A percentile compares a stretch with the other conserved stretches of the same genome.
Evolutionary conservation across 2,888 invertebrate species (phyloP).

Genomic region (Drosophila merina): DNA sequence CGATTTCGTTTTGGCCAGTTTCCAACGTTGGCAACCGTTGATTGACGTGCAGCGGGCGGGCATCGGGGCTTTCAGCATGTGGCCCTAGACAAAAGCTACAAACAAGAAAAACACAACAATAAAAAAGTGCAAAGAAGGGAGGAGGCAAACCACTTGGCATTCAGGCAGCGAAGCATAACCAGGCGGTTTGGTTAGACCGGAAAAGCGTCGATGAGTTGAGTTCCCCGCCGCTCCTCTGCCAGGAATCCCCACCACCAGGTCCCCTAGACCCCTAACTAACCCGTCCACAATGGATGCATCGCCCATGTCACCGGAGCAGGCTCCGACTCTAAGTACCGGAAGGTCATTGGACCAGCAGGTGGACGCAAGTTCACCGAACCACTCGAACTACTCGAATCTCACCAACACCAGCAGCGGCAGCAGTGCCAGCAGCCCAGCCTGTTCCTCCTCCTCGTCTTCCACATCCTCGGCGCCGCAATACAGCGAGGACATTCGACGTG

Average conservation of each 20-base stretch:
- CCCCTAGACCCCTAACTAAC: neutral
- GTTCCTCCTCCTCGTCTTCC: conserved; percentile 62
- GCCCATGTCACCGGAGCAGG: conserved; percentile 42
- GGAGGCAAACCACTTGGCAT: conserved; percentile 61
- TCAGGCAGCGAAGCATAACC: conserved; percentile 61
- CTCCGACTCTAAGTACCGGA: conserved; percentile 41
- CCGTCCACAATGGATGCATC: conserved; percentile 59
- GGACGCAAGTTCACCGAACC: conserved; percentile 65
- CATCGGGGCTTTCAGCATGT: conserved; percentile 58
- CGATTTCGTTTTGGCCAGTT: conserved; percentile 31
- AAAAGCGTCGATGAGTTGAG: conserved; percentile 75
- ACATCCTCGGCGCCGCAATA: conserved; percentile 75
- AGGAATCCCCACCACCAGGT: conserved; percentile 3
- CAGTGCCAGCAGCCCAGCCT: conserved; percentile 57
- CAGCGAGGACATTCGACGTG: conserved; percentile 69
- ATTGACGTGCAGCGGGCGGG: conserved; percentile 32
- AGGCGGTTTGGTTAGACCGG: conserved; percentile 55
- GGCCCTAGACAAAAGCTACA: conserved; percentile 52
- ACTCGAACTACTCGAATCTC: conserved; percentile 78
- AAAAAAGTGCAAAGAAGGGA: conserved; percentile 19
- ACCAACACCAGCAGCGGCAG: conserved; percentile 65
- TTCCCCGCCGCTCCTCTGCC: conserved; percentile 13
- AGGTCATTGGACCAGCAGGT: conserved; percentile 75
- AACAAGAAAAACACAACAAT: conserved; percentile 21
- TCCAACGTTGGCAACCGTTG: conserved; percentile 27